Evolutionary conservation across 2,113 vertebrate species (phyloP), one percentile per base, ranked within the genome.

Genomic region (Verasper variegatus): DNA sequence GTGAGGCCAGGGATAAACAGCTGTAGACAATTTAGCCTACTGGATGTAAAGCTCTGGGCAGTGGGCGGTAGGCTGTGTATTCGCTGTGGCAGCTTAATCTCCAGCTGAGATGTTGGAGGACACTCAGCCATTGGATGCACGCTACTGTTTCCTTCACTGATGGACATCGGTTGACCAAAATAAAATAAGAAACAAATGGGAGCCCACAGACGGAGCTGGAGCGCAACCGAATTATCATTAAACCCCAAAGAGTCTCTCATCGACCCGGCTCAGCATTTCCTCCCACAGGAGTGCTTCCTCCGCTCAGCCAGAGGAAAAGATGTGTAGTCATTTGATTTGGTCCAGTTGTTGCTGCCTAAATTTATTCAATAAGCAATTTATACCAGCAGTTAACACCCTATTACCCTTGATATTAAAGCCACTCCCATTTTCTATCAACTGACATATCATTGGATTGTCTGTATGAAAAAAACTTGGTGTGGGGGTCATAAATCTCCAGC

Each of bases 111-210:
- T 80, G 71, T 35, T 75, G 57, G 70, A 81, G 65, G 74, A 70
- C 59, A 20, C 13, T 62, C 60, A 58, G 42, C 52, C 56, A 21
- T 42, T 83, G 31, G 70, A 79, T 80, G 80, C 82, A 83, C 67
- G 63, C 82, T 80, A 49, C 68, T 83, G 62, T 85, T 78, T 90
- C 82, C 60, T 27, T 78, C 56, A 37, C 35, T 80, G 81, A 84
- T 35, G 51, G 75, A 89, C 68, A 83, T 67, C 55, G 71, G 68
- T 35, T 60, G 26, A 60, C 58, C 58, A 37, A 37, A 52, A 18
- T 15, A 49, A 49, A 49, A 49, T 17, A 49, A 18, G 15, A 17
- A n/a, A 35, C 2, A 84, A 85, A 81, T 54, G 20, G 70, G 58
- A 81, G 71, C 45, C 80, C 65, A 74, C 3, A 82, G 71, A 84